Conservation (phyloP, 2,113 vertebrate genomes). For the Cavia porcellus region DNA sequence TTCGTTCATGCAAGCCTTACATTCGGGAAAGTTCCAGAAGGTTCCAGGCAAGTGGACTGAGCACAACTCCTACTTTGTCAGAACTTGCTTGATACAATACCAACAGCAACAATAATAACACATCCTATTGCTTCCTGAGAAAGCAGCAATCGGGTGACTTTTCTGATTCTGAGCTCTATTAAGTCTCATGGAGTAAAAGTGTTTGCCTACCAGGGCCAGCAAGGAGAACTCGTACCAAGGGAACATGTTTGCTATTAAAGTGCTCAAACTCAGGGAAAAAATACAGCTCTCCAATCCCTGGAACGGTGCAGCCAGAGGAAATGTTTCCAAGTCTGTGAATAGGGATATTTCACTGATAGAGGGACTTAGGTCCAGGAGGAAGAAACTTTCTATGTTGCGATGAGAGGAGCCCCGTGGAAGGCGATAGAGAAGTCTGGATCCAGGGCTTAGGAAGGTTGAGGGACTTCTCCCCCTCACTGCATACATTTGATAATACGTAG, state of each 20-base stretch:
- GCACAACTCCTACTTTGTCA: neutral
- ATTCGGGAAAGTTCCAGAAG: neutral
- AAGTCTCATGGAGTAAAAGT: neutral
- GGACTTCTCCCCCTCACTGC: too few relatives aligned
- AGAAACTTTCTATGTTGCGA: neutral
- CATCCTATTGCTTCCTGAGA: neutral
- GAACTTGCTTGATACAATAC: neutral
- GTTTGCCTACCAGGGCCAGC: neutral
- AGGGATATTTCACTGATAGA: neutral
- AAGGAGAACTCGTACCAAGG: neutral
- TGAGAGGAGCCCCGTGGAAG: neutral
- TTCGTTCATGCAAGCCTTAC: neutral
- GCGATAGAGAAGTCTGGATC: accelerated
- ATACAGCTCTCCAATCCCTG: neutral
- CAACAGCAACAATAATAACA: neutral
- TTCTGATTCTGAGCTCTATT: neutral
- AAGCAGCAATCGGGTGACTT: neutral
- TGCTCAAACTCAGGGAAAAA: neutral
- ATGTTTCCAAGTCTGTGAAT: neutral
- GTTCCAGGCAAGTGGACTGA: neutral
- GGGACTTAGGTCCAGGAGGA: neutral
- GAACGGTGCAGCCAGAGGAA: neutral
- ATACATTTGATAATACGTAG: too few relatives aligned
- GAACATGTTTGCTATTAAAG: neutral
- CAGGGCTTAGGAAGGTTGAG: neutral